A percentile compares a stretch with the other conserved stretches of the same genome.
phyloP scores from a whole-genome alignment of 1,140 invertebrate genomes.

The Drosophila cardini region DNA sequence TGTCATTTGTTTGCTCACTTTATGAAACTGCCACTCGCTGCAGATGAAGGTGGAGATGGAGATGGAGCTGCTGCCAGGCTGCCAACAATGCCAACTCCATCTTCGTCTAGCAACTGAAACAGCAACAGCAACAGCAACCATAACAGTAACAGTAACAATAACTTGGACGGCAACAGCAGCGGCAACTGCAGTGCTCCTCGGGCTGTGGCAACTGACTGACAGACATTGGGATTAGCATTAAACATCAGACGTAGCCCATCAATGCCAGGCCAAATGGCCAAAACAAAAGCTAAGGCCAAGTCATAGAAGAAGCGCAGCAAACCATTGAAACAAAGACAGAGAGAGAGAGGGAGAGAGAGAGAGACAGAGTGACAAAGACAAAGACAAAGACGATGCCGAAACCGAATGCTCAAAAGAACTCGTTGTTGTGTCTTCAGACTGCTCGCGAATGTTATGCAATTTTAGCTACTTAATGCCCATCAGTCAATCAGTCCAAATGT shows the following conservation, averaged over 20 bases:
- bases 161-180: conserved; percentile 33
- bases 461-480: conserved; percentile 79
- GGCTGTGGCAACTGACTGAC: conserved; percentile 39
- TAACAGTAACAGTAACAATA: conserved; percentile 58
- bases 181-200: conserved; percentile 3
- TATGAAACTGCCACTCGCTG: conserved; percentile 56
- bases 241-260: conserved; percentile 49
- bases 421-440: not conserved
- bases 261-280: conserved; percentile 34
- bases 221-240: conserved; percentile 78
- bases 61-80: conserved; percentile 17
- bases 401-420: conserved; percentile 10
- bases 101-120: conserved; percentile 51
- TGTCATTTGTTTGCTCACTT: conserved; percentile 77
- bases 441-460: conserved; percentile 71
- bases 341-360: too few relatives aligned
- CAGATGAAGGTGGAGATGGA: not conserved
- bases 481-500: conserved; percentile 76
- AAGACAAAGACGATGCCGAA: conserved; percentile 19
- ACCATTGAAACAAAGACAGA: not conserved
- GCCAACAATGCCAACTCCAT: conserved; percentile 69
- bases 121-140: conserved; percentile 31
- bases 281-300: conserved; percentile 45
- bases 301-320: conserved; percentile 15
- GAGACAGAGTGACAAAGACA: conserved; percentile 22